Base-by-base conservation (phyloP, 1,140 invertebrate species). In the Heterodera carotae region DNA sequence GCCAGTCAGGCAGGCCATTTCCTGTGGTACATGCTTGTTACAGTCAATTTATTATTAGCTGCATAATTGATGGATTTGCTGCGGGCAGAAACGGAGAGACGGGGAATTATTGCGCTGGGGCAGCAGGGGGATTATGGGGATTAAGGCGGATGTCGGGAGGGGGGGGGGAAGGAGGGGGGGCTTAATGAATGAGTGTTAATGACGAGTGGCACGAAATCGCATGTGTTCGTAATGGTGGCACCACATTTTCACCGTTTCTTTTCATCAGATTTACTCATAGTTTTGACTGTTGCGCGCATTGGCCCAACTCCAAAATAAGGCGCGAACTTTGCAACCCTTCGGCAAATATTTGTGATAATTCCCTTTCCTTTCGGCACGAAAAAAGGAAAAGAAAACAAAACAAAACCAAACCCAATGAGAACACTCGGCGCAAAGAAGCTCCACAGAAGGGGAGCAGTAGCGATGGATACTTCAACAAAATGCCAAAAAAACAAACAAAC, bases 41-140 rank as follows among this genome's bases (percentile, higher is more conserved):
- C 48, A 53, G 48, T 53, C 48, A 53, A 53, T 53, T 53, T 53
- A 53, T 22, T 53, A 53, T 53, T 53, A 53, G 48, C 48, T 53
- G 48, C 48, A 53, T 53, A 53, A 53, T 53, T 53, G 18, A 53
- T 53, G 48, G 48, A 18, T 53, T 18, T 1, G 48, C 0, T 1
- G 48, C 8, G 18, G 18, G 48, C 10, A 53, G 48, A 53, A n/a
- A 39, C 10, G 36, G 36, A 10, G 36, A 39, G 10, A 10, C 36
- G 36, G 39, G 39, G 39, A 12, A n/a, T n/a, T n/a, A n/a, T n/a
- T n/a, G n/a, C n/a, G n/a, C n/a, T n/a, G n/a, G n/a, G n/a, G n/a
- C n/a, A n/a, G 39, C 7, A 12, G 39, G 2, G 39, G 48, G 22
- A 53, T 53, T 53, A 53, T 15, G 12, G 48, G 48, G 48, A 22